These are phyloP conservation scores for Euproctis similis DNA, from an alignment of 2,888 invertebrate species.

Conservation along the genomic window DNA sequence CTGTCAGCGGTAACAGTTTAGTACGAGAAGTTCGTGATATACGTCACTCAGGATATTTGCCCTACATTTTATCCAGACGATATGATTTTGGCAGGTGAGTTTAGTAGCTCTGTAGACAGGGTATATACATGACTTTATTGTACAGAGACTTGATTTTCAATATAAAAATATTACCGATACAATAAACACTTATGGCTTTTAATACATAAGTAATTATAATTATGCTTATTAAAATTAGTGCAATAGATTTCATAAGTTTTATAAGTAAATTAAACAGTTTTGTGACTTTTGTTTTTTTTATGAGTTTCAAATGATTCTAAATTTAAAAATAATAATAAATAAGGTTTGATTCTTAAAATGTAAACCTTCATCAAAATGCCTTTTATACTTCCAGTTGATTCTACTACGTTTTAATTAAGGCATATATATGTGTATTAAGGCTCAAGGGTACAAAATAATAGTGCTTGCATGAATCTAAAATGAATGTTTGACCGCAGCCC, in stretches of 20 bases:
- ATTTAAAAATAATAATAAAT: too few relatives aligned
- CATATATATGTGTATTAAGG: neutral
- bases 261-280: too few relatives aligned
- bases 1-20: conserved; percentile 55
- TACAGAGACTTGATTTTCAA: neutral
- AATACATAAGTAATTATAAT: neutral
- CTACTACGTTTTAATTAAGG: neutral
- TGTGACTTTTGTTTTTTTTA: too few relatives aligned
- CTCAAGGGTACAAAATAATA: neutral
- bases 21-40: conserved; percentile 53
- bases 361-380: too few relatives aligned
- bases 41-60: conserved; percentile 43
- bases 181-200: too few relatives aligned
- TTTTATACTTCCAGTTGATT: too few relatives aligned
- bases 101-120: too few relatives aligned
- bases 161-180: too few relatives aligned
- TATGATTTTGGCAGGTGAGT: conserved; percentile 42
- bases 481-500: conserved; percentile 30
- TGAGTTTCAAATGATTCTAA: too few relatives aligned
- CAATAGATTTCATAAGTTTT: too few relatives aligned
- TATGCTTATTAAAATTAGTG: too few relatives aligned
- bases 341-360: too few relatives aligned
- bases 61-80: conserved; percentile 35
- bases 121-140: neutral
- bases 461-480: conserved; percentile 5